A percentile compares a stretch with the other conserved stretches of the same genome.
Conservation (phyloP, 2,888 invertebrate species). For the Folsomia candida region DNA sequence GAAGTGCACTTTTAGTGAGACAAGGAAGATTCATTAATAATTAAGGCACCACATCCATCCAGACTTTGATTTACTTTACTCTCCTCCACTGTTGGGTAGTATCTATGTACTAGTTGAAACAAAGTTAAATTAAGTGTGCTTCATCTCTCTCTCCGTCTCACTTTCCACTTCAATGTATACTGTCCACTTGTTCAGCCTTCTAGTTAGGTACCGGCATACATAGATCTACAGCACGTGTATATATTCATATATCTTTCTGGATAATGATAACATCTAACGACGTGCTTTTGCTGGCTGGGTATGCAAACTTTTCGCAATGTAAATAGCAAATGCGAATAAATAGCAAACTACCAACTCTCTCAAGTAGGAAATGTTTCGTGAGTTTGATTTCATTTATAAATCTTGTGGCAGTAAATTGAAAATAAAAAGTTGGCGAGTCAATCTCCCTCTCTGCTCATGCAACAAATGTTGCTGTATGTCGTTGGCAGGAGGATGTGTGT, state of each 20-base stretch:
- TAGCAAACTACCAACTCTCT: neutral
- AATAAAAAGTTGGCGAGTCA: neutral
- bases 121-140: neutral
- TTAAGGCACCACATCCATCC: constrained; percentile 15
- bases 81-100: neutral
- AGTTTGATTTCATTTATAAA: neutral
- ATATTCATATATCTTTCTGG: too few species aligned
- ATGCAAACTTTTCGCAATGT: neutral
- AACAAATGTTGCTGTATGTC: neutral
- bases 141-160: too few species aligned
- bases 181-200: too few species aligned
- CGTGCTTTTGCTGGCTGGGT: too few species aligned
- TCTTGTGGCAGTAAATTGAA: neutral
- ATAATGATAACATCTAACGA: too few species aligned
- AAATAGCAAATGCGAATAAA: neutral
- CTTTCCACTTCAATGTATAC: too few species aligned
- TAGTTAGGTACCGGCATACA: too few species aligned
- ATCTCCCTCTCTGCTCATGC: too few species aligned
- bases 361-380: neutral
- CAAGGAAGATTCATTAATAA: constrained; percentile 9
- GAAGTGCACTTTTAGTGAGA: neutral
- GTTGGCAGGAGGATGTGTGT: neutral
- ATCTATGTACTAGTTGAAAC: neutral
- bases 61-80: constrained; percentile 1
- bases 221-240: too few species aligned